Evolutionary conservation across 2,797 vertebrate species (phyloP).

Genomic region (Protosalanx chinensis): DNA sequence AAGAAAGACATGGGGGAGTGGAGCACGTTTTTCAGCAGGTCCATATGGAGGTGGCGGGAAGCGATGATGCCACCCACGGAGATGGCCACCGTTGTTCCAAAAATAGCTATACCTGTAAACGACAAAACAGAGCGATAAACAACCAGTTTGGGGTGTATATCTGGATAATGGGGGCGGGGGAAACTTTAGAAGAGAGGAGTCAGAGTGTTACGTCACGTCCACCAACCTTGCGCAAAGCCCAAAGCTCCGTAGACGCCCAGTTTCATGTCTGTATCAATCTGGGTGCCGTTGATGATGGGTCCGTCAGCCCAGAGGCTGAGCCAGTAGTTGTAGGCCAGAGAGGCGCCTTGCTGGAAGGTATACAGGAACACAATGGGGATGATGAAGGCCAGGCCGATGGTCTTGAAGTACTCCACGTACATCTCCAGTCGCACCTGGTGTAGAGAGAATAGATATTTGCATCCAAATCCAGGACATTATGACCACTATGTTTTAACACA

Average conservation of each 20-base stretch:
- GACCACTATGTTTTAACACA: not conserved
- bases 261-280: slow-evolving; percentile 76
- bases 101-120: slow-evolving; percentile 76
- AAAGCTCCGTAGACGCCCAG: slow-evolving; percentile 85
- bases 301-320: slow-evolving; percentile 91
- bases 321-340: slow-evolving; percentile 89
- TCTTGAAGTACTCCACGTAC: slow-evolving; percentile 85
- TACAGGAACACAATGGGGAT: slow-evolving; percentile 78
- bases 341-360: slow-evolving; percentile 83
- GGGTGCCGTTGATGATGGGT: slow-evolving; percentile 78
- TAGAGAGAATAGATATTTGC: not conserved
- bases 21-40: slow-evolving; percentile 81
- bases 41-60: slow-evolving; percentile 83
- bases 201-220: not conserved
- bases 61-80: slow-evolving; percentile 85
- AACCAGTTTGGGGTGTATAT: no score
- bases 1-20: slow-evolving; percentile 90
- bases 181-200: not conserved
- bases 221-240: slow-evolving; percentile 85
- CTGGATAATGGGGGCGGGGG: not conserved
- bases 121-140: not conserved
- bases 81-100: slow-evolving; percentile 84
- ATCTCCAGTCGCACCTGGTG: slow-evolving; percentile 77
- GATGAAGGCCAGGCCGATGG: slow-evolving; percentile 75
- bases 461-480: no score